Base-by-base conservation (phyloP, 2,888 invertebrate genomes). In the Parnassius glacialis region DNA sequence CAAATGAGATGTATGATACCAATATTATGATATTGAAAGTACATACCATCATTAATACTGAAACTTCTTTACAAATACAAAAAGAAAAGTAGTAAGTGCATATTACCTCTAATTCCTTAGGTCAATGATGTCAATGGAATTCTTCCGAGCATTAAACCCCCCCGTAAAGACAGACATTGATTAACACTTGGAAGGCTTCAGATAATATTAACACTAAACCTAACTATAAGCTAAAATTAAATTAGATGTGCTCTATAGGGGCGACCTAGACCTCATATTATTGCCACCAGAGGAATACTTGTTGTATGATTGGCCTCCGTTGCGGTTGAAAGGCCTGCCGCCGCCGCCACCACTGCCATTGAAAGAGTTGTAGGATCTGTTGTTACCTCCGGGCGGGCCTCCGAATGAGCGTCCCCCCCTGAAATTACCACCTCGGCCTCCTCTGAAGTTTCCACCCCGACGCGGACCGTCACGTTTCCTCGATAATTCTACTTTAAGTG, bases 401-500 rank as follows among this genome's bases (percentile, higher is more conserved):
- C 87, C 85, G 59, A 85, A 87, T 64, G 92, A 87, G 65, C 93
- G 91, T 65, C 93, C 90, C 74, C 93, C 90, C 74, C 87, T 78
- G 68, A 82, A 82, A 67, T 92, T 92, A 69, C 93, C 87, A 58
- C 93, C 87, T 61, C 92, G 87, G 62, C 93, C 84, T 56, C 92
- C 89, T 62, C 94, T 92, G 61, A 93, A 90, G 65, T 94, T 91
- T 61, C 93, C 90, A 68, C 94, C 93, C 66, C 94, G 93, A 66
- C 94, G 92, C 62, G 94, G 94, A 54, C 96, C 93, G 68, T 95
- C 94, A 69, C 96, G 93, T 73, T 96, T 96, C 71, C 96, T 94
- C 63, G 97, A 97, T 74, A 97, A 95, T 90, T 97, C 97, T 66
- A 97, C 97, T 77, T 97, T 93, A 70, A 97, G 92, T 78, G 97